phyloP scores from a whole-genome alignment of 2,888 invertebrate species.

The Mythimna pallens region DNA sequence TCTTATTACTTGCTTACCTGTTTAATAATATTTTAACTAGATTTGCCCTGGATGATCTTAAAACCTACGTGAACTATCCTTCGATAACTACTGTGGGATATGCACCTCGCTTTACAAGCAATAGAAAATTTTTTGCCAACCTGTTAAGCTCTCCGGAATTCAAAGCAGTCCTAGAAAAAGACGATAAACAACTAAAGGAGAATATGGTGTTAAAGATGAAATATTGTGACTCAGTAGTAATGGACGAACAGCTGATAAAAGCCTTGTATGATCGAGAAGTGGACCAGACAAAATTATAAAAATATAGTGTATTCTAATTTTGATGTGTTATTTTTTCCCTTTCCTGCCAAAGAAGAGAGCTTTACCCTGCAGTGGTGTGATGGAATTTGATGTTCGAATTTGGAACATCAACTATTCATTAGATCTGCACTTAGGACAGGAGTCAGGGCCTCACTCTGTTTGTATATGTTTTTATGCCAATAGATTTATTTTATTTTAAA shows the following conservation, averaged over 20 bases:
- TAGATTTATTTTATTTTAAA: too few species aligned
- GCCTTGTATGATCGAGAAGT: conserved; percentile 80
- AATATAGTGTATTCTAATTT: not conserved
- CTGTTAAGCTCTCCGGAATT: conserved; percentile 77
- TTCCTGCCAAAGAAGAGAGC: not conserved
- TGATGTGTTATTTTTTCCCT: not conserved
- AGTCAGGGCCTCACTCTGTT: too few species aligned
- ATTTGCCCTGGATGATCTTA: conserved; percentile 76
- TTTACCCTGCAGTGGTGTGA: not conserved
- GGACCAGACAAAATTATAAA: conserved; percentile 73
- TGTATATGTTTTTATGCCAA: too few species aligned
- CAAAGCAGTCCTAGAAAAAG: conserved; percentile 77
- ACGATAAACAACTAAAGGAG: conserved; percentile 70
- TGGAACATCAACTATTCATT: too few species aligned
- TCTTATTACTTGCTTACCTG: not conserved
- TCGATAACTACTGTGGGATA: conserved; percentile 83
- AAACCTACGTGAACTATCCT: conserved; percentile 77
- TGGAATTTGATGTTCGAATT: too few species aligned
- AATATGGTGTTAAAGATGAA: conserved; percentile 76
- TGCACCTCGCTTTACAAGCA: conserved; percentile 78
- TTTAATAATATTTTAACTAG: conserved; percentile 63
- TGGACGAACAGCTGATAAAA: conserved; percentile 73
- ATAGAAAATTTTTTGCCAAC: conserved; percentile 84
- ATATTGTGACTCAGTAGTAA: conserved; percentile 77
- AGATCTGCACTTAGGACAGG: too few species aligned